Evolutionary conservation across 2,888 invertebrate species (phyloP).

Genomic region (Dasypolia templi): DNA sequence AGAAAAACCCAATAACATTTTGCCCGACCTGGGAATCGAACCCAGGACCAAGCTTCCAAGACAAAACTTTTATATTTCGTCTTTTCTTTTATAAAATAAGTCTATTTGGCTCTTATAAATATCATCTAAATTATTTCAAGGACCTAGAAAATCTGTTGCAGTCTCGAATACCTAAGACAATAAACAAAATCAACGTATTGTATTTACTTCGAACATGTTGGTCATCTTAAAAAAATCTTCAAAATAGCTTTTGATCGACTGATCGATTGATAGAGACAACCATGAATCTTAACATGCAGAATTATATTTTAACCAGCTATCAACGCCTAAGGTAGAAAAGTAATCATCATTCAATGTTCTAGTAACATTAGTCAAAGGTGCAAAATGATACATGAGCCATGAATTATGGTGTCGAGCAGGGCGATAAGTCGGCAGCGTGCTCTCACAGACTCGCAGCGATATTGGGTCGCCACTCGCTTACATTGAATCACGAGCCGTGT

Average conservation of each 20-base stretch:
- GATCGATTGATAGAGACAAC: not conserved
- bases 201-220: not conserved
- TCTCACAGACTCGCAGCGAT: conserved; percentile 61
- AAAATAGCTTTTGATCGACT: not conserved
- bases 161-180: too few species aligned
- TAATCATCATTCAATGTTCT: conserved; percentile 26
- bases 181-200: not conserved
- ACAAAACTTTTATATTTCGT: not conserved
- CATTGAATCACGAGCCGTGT: conserved; percentile 81
- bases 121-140: not conserved
- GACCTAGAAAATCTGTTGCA: not conserved
- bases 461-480: conserved; percentile 80
- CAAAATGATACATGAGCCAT: conserved; percentile 62
- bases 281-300: not conserved
- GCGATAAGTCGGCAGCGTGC: conserved; percentile 63
- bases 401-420: conserved; percentile 61
- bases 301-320: not conserved
- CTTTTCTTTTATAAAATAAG: not conserved
- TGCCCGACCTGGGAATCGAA: too few species aligned
- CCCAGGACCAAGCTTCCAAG: too few species aligned
- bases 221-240: not conserved
- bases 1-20: too few species aligned
- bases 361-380: conserved; percentile 55
- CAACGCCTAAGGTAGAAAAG: not conserved
- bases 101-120: not conserved